These are phyloP conservation scores for Zaprionus kolodkinae DNA, from an alignment of 1,140 invertebrate genomes.

Conservation along the genomic window DNA sequence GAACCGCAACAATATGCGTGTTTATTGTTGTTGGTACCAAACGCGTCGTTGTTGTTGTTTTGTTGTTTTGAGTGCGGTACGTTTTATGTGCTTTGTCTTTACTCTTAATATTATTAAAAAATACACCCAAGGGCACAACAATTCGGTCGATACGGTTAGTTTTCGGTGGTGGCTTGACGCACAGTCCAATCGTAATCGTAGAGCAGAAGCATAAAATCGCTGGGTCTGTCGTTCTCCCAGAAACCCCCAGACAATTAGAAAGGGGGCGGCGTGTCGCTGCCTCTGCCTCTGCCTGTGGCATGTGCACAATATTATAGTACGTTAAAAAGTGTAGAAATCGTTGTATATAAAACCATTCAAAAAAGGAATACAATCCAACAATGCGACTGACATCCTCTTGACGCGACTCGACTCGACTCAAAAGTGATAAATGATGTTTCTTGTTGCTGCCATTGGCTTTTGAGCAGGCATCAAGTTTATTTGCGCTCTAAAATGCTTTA, in stretches of 20 bases:
- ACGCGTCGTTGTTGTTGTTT: constrained; percentile 35
- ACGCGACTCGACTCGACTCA: constrained; percentile 42
- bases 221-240: not conserved
- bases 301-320: constrained; percentile 36
- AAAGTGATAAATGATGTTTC: constrained; percentile 79
- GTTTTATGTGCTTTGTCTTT: constrained; percentile 59
- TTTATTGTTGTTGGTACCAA: constrained; percentile 61
- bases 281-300: constrained; percentile 32
- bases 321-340: constrained; percentile 65
- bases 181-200: constrained; percentile 31
- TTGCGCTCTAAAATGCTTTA: constrained; percentile 79
- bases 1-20: constrained; percentile 77
- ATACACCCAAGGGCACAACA: constrained; percentile 76
- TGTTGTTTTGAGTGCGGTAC: constrained; percentile 44
- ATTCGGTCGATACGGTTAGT: constrained; percentile 75
- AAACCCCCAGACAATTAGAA: constrained; percentile 73
- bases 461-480: constrained; percentile 69
- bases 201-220: constrained; percentile 71
- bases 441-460: constrained; percentile 70
- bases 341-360: constrained; percentile 67
- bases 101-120: constrained; percentile 83
- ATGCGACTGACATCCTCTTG: constrained; percentile 53
- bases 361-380: constrained; percentile 57
- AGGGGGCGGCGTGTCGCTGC: not conserved
- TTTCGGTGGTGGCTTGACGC: constrained; percentile 55